Base-by-base conservation (phyloP, 2,113 vertebrate species). In the Chlorodrepanis virens region DNA sequence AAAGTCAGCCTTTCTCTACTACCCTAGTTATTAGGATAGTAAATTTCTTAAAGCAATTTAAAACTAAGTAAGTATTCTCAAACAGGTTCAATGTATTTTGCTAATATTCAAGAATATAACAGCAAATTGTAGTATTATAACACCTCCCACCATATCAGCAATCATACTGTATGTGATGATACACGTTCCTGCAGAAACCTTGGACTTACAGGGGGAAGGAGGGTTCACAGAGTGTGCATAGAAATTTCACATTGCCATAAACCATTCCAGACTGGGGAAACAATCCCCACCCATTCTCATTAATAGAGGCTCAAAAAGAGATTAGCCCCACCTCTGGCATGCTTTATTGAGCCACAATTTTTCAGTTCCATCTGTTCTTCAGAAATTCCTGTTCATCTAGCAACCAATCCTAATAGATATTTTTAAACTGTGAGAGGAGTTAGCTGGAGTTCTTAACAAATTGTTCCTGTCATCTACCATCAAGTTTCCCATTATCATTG, bases 341-440 rank as follows among this genome's bases (percentile, higher is more conserved):
- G 56, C 31, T 86, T 90, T 90, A 90, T n/a, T 7, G 4, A 88
- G 29, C 22, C 39, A 39, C 5, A 1, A 71, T 90, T 93, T 88
- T 92, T 54, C 68, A 86, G 35, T 81, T 75, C 89, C 94, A 96
- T 92, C 89, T 95, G 86, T 94, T 97, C 52, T 90, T 92, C 56
- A 86, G 59, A 83, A 81, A 67, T 94, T 52, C 39, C 64, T n/a
- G 75, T 94, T 95, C 31, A 88, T 87, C 39, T 91, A 63, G 39
- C 52, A 86, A n/a, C 87, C 82, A 92, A 86, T 83, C 64, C 44
- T 20, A 68, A 47, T 9, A 57, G 25, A 88, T 52, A 77, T 76
- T 90, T 93, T 91, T 83, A 86, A 90, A 96, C 47, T 63, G 45
- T 77, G 79, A 93, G 71, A 92, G 35, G 47, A 94, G 50, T 86